These are phyloP conservation scores for Hemibagrus wyckioides DNA, from an alignment of 2,113 vertebrate genomes.

Conservation along the genomic window DNA sequence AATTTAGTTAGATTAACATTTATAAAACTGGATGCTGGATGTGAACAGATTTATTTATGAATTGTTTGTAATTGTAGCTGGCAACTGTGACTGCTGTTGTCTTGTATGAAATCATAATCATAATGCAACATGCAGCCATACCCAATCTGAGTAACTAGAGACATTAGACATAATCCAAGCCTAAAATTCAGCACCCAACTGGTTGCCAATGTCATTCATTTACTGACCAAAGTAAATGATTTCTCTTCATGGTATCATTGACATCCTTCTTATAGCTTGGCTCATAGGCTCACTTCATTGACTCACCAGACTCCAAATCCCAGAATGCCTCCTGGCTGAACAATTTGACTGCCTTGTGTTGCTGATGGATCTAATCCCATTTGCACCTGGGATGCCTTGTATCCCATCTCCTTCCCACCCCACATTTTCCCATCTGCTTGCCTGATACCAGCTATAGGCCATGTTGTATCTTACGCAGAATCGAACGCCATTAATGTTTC, in stretches of 20 bases:
- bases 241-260: constrained; percentile 53
- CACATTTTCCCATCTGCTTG: constrained; percentile 75
- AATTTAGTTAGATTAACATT: no score
- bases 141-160: constrained; percentile 25
- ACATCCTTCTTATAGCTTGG: constrained; percentile 48
- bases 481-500: constrained; percentile 97
- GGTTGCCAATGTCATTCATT: constrained; percentile 52
- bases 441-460: constrained; percentile 78
- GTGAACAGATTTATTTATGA: no score
- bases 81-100: not conserved
- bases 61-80: not conserved
- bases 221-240: constrained; percentile 58
- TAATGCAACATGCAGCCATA: constrained; percentile 5
- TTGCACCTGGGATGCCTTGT: constrained; percentile 63
- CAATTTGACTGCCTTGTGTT: constrained; percentile 51
- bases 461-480: constrained; percentile 85
- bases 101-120: not conserved
- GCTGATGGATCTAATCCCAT: constrained; percentile 53
- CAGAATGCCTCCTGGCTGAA: constrained; percentile 56
- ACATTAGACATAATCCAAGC: constrained; percentile 16
- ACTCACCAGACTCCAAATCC: constrained; percentile 49
- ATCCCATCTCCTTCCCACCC: constrained; percentile 45
- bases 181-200: constrained; percentile 50
- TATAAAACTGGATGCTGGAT: no score
- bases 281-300: constrained; percentile 46